These are phyloP conservation scores for Drosophila yakuba DNA, from an alignment of 1,140 invertebrate species.

Conservation along the genomic window DNA sequence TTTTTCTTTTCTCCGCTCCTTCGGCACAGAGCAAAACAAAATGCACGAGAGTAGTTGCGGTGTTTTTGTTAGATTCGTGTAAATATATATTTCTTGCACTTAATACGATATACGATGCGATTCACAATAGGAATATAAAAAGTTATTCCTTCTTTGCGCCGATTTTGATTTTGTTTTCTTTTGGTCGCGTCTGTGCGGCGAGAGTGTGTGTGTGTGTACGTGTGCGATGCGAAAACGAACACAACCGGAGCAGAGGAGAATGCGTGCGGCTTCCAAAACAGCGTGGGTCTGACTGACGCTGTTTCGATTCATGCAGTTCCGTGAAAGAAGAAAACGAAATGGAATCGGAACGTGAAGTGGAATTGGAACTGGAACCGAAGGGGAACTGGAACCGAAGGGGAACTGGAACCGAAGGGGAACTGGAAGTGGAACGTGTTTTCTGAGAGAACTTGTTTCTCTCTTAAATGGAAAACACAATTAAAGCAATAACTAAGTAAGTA, in stretches of 20 bases:
- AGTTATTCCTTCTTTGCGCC: slow-evolving; percentile 25
- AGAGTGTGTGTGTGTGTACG: slow-evolving; percentile 21
- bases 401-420: not conserved
- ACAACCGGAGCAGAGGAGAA: slow-evolving; percentile 55
- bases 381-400: slow-evolving; percentile 9
- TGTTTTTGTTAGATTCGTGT: slow-evolving; percentile 15
- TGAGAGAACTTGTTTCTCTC: too few species aligned
- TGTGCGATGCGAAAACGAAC: slow-evolving; percentile 26
- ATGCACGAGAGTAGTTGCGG: slow-evolving; percentile 36
- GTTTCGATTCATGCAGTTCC: slow-evolving; percentile 2
- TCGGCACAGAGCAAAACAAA: slow-evolving; percentile 42
- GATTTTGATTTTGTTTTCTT: slow-evolving; percentile 38
- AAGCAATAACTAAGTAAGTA: too few species aligned
- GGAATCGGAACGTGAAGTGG: too few species aligned
- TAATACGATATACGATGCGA: slow-evolving; percentile 1
- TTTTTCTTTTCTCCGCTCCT: slow-evolving; percentile 20
- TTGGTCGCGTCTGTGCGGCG: slow-evolving; percentile 30
- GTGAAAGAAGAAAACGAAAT: slow-evolving; percentile 13
- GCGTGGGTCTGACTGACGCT: slow-evolving; percentile 59
- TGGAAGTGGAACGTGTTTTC: slow-evolving; percentile 3
- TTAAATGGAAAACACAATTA: too few species aligned
- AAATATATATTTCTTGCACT: slow-evolving; percentile 19
- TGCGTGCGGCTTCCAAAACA: slow-evolving; percentile 73
- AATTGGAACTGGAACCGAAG: too few species aligned
- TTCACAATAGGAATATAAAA: slow-evolving; percentile 46